Conservation (phyloP, 1,140 invertebrate genomes). For the Drosophila seguyi region DNA sequence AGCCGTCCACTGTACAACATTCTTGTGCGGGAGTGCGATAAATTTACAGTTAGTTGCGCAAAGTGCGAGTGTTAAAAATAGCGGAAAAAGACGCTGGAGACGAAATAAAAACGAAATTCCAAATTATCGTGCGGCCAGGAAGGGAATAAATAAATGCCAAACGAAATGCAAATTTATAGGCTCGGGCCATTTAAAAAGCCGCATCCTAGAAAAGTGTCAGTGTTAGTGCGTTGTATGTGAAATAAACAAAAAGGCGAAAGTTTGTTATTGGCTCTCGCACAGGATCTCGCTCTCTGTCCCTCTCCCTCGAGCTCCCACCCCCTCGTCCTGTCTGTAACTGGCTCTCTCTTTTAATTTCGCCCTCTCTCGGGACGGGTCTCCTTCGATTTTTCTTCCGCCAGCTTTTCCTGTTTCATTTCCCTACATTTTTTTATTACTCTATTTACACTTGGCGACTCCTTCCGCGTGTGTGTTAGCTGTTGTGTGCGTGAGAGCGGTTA, state of each 20-base stretch:
- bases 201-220: slow-evolving; percentile 67
- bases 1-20: background rate
- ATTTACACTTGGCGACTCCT: slow-evolving; percentile 67
- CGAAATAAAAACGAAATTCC: slow-evolving; percentile 18
- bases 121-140: slow-evolving; percentile 12
- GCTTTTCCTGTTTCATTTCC: slow-evolving; percentile 73
- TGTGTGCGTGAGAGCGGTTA: slow-evolving; percentile 20
- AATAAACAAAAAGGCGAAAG: slow-evolving; percentile 78
- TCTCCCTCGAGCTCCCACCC: slow-evolving; percentile 29
- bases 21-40: slow-evolving; percentile 33
- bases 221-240: slow-evolving; percentile 41
- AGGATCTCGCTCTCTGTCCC: slow-evolving; percentile 26
- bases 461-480: slow-evolving; percentile 17
- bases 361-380: slow-evolving; percentile 47
- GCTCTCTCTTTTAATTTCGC: slow-evolving; percentile 51
- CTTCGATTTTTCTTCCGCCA: slow-evolving; percentile 51
- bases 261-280: slow-evolving; percentile 61
- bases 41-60: slow-evolving; percentile 74
- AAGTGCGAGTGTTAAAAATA: slow-evolving; percentile 69
- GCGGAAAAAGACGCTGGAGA: slow-evolving; percentile 39
- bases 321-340: slow-evolving; percentile 23
- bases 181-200: slow-evolving; percentile 55
- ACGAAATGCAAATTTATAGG: slow-evolving; percentile 26
- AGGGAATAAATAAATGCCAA: slow-evolving; percentile 16
- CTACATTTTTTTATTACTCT: slow-evolving; percentile 72